These are phyloP conservation scores for Erinaceus europaeus DNA, from an alignment of 2,113 vertebrate species.

Conservation along the genomic window DNA sequence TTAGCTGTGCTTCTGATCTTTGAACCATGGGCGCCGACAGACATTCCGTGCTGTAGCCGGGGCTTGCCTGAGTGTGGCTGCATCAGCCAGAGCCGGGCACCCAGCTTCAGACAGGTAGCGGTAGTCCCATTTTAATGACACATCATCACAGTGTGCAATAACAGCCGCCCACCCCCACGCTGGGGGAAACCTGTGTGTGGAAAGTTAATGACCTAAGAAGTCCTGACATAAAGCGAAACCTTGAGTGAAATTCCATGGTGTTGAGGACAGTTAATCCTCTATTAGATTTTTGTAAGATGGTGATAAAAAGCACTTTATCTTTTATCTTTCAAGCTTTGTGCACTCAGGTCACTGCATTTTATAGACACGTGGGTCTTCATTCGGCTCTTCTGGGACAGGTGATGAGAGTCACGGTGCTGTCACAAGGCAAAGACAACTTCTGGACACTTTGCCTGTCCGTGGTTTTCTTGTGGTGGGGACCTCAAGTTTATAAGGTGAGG, in stretches of 20 bases:
- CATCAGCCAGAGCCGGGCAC: not conserved
- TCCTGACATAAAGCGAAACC: conserved; percentile 77
- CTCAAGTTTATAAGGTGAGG: not conserved
- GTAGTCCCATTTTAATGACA: conserved; percentile 43
- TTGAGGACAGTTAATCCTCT: conserved; percentile 85
- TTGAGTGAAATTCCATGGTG: conserved; percentile 79
- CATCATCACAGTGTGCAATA: not conserved
- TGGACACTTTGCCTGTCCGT: not conserved
- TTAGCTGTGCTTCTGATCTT: no score
- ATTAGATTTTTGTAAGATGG: conserved; percentile 84
- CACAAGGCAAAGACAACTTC: conserved; percentile 68
- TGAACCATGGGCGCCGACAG: no score
- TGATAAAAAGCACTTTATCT: conserved; percentile 83
- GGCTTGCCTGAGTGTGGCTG: not conserved
- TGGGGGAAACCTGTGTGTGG: conserved; percentile 68
- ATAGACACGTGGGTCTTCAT: conserved; percentile 80
- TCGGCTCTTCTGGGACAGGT: conserved; percentile 75
- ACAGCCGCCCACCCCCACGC: conserved; percentile 48
- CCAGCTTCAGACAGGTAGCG: no score
- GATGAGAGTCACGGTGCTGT: conserved; percentile 55
- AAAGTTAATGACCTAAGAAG: conserved; percentile 81
- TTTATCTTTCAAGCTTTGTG: conserved; percentile 82
- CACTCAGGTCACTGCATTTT: conserved; percentile 80
- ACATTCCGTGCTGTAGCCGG: fast-evolving
- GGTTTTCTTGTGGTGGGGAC: conserved; percentile 54